These are phyloP conservation scores for Metopolophium dirhodum DNA, from an alignment of 1,140 invertebrate species.

Conservation along the genomic window DNA sequence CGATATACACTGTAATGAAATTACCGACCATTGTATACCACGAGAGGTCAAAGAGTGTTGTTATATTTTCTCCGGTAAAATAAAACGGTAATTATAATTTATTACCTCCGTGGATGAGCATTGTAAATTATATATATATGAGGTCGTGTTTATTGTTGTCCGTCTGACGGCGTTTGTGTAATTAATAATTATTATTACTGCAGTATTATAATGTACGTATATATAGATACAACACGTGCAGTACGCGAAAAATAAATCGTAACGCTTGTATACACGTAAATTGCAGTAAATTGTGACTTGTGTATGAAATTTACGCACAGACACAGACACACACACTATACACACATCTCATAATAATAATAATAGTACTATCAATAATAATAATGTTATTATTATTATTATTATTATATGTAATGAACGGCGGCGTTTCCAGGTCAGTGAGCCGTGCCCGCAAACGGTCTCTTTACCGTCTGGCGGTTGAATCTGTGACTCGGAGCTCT, in stretches of 20 bases:
- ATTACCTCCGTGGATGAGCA: not conserved
- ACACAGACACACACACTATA: no score
- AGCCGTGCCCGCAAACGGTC: not conserved
- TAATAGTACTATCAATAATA: not conserved
- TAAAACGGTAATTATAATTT: slow-evolving; percentile 1
- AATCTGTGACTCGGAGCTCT: not conserved
- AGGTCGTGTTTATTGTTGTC: not conserved
- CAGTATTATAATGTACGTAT: not conserved
- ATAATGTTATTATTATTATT: no score
- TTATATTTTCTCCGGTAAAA: not conserved
- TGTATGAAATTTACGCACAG: not conserved
- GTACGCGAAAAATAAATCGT: not conserved
- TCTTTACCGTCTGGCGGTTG: not conserved
- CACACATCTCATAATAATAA: not conserved
- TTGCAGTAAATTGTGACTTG: not conserved
- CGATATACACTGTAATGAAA: not conserved
- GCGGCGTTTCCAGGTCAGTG: not conserved
- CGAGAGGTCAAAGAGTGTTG: not conserved
- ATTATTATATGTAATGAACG: not conserved
- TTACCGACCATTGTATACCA: not conserved
- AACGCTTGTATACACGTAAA: not conserved
- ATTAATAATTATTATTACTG: slow-evolving; percentile 15
- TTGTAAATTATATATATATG: not conserved
- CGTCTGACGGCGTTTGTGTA: not conserved
- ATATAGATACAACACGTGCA: not conserved